These are phyloP conservation scores for Hexactinellida sp. DNA, from an alignment of 37 sponge, comb jelly and placozoan genomes.

Conservation along the genomic window DNA sequence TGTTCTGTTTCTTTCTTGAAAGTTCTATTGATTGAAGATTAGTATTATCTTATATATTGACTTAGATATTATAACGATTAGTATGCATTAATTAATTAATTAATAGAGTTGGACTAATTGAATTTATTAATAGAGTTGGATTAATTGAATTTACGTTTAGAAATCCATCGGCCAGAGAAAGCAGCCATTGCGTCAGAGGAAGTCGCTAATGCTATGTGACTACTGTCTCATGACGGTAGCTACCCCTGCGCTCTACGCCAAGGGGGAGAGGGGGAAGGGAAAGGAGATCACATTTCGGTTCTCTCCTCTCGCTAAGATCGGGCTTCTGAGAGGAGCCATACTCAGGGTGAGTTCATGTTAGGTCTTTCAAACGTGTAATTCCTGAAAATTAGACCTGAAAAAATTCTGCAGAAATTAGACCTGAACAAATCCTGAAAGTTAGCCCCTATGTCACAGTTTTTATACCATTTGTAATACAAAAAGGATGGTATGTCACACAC, in stretches of 20 bases:
- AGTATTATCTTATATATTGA: neutral
- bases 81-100: neutral
- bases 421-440: too few relatives aligned
- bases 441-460: too few relatives aligned
- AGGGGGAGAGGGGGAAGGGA: conserved; percentile 35
- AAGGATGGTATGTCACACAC: too few relatives aligned
- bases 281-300: conserved; percentile 54
- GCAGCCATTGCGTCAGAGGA: neutral
- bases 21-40: conserved; percentile 14
- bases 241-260: neutral
- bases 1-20: conserved; percentile 2
- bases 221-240: neutral
- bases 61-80: neutral
- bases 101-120: too few relatives aligned
- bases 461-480: too few relatives aligned
- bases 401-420: too few relatives aligned
- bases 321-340: conserved; percentile 52
- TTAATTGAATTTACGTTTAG: too few relatives aligned
- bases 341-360: conserved; percentile 32
- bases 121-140: too few relatives aligned
- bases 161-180: neutral
- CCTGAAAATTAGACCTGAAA: too few relatives aligned
- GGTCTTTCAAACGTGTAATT: too few relatives aligned
- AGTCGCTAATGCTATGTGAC: conserved; percentile 7
- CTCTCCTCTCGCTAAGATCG: conserved; percentile 63